phyloP scores from a whole-genome alignment of 2,888 invertebrate species.

The Leptogaster cylindrica region DNA sequence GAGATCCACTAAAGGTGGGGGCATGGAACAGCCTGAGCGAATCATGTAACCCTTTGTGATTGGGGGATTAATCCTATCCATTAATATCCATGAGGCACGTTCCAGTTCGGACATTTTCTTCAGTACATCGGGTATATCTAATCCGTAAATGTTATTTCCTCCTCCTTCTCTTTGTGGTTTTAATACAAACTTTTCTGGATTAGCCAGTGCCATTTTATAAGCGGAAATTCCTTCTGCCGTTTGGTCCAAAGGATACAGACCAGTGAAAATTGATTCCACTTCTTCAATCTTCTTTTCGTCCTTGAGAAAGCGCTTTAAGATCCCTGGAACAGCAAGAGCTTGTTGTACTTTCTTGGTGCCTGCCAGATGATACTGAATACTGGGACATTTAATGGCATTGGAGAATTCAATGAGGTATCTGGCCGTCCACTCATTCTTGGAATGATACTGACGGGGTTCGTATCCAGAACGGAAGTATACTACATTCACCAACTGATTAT shows the following conservation, averaged over 20 bases:
- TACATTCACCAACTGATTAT: slow-evolving; percentile 77
- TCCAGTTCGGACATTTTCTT: slow-evolving; percentile 70
- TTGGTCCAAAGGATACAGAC: slow-evolving; percentile 87
- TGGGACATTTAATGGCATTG: slow-evolving; percentile 93
- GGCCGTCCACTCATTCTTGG: slow-evolving; percentile 84
- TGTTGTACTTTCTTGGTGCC: slow-evolving; percentile 98
- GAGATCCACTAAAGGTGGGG: slow-evolving; percentile 71
- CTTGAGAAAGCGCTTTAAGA: slow-evolving; percentile 76
- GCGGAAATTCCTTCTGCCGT: slow-evolving; percentile 80
- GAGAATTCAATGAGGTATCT: slow-evolving; percentile 86
- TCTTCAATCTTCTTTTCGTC: slow-evolving; percentile 68
- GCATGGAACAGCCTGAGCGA: slow-evolving; percentile 67
- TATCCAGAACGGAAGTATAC: slow-evolving; percentile 94
- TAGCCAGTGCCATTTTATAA: slow-evolving; percentile 77
- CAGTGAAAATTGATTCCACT: slow-evolving; percentile 85
- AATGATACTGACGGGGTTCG: slow-evolving; percentile 82
- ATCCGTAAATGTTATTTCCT: slow-evolving; percentile 91
- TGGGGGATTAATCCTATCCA: slow-evolving; percentile 89
- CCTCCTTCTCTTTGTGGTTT: slow-evolving; percentile 99
- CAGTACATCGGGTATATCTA: slow-evolving; percentile 73
- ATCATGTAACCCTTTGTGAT: slow-evolving; percentile 80
- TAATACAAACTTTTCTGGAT: slow-evolving; percentile 84
- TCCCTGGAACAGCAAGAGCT: slow-evolving; percentile 77
- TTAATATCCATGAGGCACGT: slow-evolving; percentile 88
- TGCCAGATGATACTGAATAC: slow-evolving; percentile 92